Conservation (phyloP, 2,113 vertebrate species). For the Trogon surrucura region DNA sequence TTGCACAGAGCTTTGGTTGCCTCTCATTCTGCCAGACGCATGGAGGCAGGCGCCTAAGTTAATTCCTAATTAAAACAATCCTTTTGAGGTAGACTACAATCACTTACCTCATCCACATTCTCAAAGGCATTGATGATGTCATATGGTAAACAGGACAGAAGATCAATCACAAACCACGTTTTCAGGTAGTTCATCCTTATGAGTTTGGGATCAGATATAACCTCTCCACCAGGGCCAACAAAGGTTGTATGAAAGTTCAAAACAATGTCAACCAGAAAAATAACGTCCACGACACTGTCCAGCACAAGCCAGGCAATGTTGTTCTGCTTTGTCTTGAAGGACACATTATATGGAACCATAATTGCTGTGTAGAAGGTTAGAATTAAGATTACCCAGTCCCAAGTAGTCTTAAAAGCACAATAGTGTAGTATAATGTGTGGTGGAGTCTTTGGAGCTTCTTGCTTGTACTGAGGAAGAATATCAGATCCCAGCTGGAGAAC, state of each 20-base stretch:
- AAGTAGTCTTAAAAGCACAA: constrained; percentile 98
- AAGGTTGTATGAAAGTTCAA: constrained; percentile 98
- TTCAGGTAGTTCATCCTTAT: constrained; percentile 99
- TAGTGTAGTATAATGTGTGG: constrained; percentile 98
- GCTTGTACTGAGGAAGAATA: constrained; percentile 97
- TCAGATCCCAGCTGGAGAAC: constrained; percentile 96
- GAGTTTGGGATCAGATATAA: constrained; percentile 96
- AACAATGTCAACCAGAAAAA: constrained; percentile 97
- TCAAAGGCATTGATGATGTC: constrained; percentile 99
- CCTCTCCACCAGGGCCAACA: constrained; percentile 96
- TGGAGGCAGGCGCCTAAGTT: not conserved
- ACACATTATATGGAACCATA: constrained; percentile 97
- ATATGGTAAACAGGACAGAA: constrained; percentile 98
- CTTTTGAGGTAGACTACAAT: not conserved
- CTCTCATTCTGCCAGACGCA: not conserved
- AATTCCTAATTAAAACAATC: not conserved
- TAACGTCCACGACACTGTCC: constrained; percentile 98
- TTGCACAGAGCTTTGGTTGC: not conserved
- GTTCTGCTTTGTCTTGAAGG: constrained; percentile 98
- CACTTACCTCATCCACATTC: constrained; percentile 95
- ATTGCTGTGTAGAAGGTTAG: constrained; percentile 98
- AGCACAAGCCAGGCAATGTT: constrained; percentile 97
- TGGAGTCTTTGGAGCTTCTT: constrained; percentile 97
- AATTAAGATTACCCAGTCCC: constrained; percentile 98
- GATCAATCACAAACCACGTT: constrained; percentile 98